Conservation (phyloP, 2,797 vertebrate species). For the Semaprochilodus insignis region DNA sequence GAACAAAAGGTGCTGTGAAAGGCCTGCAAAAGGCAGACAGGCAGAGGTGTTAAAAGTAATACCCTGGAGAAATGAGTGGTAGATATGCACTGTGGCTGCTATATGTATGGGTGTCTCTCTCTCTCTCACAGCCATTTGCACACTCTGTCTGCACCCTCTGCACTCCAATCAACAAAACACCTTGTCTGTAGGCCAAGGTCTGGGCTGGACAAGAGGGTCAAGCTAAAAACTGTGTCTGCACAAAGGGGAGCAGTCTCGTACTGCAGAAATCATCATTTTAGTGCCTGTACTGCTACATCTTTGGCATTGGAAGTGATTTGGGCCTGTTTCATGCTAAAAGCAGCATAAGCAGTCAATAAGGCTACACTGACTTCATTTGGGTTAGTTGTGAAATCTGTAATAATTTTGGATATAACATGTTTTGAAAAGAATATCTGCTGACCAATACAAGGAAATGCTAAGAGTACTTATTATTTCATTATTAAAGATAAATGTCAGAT, state of each 20-base stretch:
- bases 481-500: too few relatives aligned
- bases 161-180: constrained; percentile 41
- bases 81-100: constrained; percentile 54
- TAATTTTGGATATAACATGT: too few relatives aligned
- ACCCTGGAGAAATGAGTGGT: constrained; percentile 67
- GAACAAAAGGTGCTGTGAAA: constrained; percentile 86
- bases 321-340: not conserved
- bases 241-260: not conserved
- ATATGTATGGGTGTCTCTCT: constrained; percentile 29
- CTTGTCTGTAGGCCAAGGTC: not conserved
- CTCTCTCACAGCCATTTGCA: constrained; percentile 60
- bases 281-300: not conserved
- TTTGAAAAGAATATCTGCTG: too few relatives aligned
- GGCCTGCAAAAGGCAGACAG: constrained; percentile 79
- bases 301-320: not conserved
- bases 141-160: constrained; percentile 70
- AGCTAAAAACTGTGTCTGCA: not conserved
- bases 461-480: too few relatives aligned
- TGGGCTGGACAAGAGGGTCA: not conserved
- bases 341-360: not conserved
- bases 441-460: too few relatives aligned
- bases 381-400: not conserved
- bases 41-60: constrained; percentile 79
- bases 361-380: not conserved
- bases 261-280: not conserved